Evolutionary conservation across 2,888 invertebrate species (phyloP), one percentile per base, ranked within the genome.

Genomic region (Frankliniella fusca): DNA sequence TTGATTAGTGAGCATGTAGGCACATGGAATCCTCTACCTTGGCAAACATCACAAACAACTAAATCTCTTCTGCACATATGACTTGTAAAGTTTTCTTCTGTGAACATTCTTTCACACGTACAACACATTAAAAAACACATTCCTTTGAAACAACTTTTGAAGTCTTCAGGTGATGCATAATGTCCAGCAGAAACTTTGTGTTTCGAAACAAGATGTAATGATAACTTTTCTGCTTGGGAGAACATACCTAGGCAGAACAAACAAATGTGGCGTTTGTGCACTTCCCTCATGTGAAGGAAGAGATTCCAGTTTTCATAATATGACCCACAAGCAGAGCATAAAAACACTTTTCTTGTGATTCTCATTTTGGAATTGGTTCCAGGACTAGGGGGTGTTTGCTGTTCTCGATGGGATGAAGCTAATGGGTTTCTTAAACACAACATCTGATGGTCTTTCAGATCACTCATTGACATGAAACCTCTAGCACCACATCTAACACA

Each of bases 221-320:
- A 93, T 76, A 96, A 88, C 86, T 94, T 93, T 85, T 95, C 94
- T 12, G 94, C 93, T 85, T 93, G 92, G 54, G 93, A 93, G 89
- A 95, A 95, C 91, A 95, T 93, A 81, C 94, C 94, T 84, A 95
- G 90, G 87, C 96, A 96, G 88, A 94, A 94, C 81, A 96, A 89
- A 87, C 96, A 96, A 85, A 95, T 93, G 86, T 93, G 94, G 82
- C 94, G 91, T 85, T 93, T 92, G 87, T 96, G 96, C 83, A 93
- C 92, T 86, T 95, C 94, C 82, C 94, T 91, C 92, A 95, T 95
- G 86, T 96, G 96, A 80, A 94, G 88, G 87, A 95, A 95, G 83
- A 95, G 90, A 88, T 95, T 94, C 94, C 95, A 95, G 86, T 94
- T 94, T 88, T 95, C 94, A 89, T 94, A 95, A 86, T 95, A 95